These are phyloP conservation scores for Notarius lentiginosus DNA, from an alignment of 2,113 vertebrate genomes.

Conservation along the genomic window DNA sequence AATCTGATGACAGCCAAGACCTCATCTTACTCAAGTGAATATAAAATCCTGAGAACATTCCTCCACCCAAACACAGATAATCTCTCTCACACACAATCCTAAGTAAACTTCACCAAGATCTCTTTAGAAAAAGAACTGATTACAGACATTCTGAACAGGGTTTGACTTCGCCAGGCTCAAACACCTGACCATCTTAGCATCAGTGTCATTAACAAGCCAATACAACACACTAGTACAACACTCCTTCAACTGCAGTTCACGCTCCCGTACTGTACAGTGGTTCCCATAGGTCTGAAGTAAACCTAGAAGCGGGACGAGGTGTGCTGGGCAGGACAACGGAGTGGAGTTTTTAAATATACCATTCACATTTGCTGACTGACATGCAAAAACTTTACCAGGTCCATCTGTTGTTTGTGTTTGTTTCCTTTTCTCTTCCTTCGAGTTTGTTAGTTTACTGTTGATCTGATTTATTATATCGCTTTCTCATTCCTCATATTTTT, in stretches of 20 bases:
- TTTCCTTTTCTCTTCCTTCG: too few species aligned
- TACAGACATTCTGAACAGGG: not conserved
- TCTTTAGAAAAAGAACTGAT: not conserved
- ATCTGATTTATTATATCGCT: not conserved
- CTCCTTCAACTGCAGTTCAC: not conserved
- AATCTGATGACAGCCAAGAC: constrained; percentile 41
- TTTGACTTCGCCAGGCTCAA: not conserved
- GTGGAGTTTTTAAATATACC: not conserved
- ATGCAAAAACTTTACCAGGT: not conserved
- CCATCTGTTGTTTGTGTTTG: not conserved
- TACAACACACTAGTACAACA: not conserved
- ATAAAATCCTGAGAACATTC: constrained; percentile 39
- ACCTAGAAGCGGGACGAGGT: not conserved
- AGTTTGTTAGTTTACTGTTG: not conserved
- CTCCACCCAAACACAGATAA: constrained; percentile 17
- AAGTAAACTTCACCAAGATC: not conserved
- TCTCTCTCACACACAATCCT: not conserved
- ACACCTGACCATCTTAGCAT: not conserved
- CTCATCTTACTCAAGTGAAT: constrained; percentile 1
- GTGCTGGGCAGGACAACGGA: not conserved
- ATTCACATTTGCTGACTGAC: too few species aligned
- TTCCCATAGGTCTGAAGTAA: not conserved
- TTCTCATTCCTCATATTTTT: not conserved
- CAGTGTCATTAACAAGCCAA: not conserved
- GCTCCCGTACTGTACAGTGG: not conserved